Evolutionary conservation across 2,797 vertebrate species (phyloP).

Genomic region (Acipenser transmontanus): DNA sequence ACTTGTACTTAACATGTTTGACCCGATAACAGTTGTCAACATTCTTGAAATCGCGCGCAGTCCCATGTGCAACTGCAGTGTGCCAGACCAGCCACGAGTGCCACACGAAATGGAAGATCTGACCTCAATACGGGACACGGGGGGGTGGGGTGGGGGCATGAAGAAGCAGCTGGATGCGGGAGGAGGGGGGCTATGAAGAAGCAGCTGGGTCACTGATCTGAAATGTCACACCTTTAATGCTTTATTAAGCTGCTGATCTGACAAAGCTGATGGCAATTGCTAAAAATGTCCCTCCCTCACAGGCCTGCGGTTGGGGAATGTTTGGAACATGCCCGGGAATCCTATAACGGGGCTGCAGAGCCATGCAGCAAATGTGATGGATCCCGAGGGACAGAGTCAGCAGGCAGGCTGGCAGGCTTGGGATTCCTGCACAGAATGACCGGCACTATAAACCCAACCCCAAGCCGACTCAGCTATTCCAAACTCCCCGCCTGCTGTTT

Average conservation of each 20-base stretch:
- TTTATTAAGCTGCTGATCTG: not conserved
- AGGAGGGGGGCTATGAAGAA: not conserved
- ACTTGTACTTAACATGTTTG: no score
- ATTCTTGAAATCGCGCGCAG: not conserved
- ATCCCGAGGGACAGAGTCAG: no score
- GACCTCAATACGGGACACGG: not conserved
- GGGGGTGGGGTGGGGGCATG: not conserved
- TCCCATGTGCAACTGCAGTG: not conserved
- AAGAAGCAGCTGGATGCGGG: slow-evolving; percentile 4
- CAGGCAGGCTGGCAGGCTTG: no score
- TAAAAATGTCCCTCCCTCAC: slow-evolving; percentile 9
- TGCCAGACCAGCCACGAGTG: not conserved
- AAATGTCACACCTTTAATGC: slow-evolving; percentile 12
- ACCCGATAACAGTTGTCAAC: no score
- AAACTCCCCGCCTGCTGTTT: no score
- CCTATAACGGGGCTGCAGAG: not conserved
- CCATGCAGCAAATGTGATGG: not conserved
- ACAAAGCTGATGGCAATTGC: slow-evolving; percentile 4
- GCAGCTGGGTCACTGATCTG: not conserved
- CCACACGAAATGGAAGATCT: no score
- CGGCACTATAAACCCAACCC: no score
- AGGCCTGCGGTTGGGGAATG: slow-evolving; percentile 4
- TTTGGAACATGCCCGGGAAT: not conserved
- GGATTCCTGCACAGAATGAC: no score
- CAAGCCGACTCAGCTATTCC: no score